Evolutionary conservation across 1,140 invertebrate genomes (phyloP), one percentile per base, ranked within the genome.

Genomic region (Bombus superbus): DNA sequence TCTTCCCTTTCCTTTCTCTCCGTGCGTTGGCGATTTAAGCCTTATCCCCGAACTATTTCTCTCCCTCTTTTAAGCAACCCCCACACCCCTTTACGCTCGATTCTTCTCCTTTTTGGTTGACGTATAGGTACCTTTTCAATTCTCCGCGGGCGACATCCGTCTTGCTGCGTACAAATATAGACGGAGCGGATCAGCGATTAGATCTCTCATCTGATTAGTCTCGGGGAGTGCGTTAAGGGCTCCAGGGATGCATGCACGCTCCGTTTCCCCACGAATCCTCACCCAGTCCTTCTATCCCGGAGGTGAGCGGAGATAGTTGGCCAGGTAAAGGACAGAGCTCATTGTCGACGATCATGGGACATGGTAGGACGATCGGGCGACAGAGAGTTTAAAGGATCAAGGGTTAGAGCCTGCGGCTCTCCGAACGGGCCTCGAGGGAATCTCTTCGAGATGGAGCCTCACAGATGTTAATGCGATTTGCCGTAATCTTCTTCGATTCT

Each of bases 131-230:
- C 76, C 83, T 83, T 90, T 90, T 90, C 86, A 90, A 90, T 88
- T 83, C 75, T 57, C 47, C 40, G 32, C 22, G 66, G 64, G 69
- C 88, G 85, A 90, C 84, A 85, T 91, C 64, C 88, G 81, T 84
- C 90, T 91, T 81, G 75, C 68, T 38, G 69, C 44, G 80, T 85
- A 84, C 73, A 82, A 89, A 88, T 87, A 88, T 91, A 89, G 71
- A 79, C 82, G 69, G 74, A 85, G 84, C 83, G 85, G 88, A 91
- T 88, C 89, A 84, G 53, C 86, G 88, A 87, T 87, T 91, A 81
- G 86, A 85, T 86, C 64, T 75, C 82, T 86, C 83, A 78, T 83
- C 88, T 82, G 91, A 90, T 92, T 89, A 87, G 87, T 88, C 57
- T 68, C 85, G 83, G 86, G 28, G 64, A 86, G 84, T 74, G 81